Conservation (phyloP, 2,113 vertebrate species). For the Pseudonaja textilis region DNA sequence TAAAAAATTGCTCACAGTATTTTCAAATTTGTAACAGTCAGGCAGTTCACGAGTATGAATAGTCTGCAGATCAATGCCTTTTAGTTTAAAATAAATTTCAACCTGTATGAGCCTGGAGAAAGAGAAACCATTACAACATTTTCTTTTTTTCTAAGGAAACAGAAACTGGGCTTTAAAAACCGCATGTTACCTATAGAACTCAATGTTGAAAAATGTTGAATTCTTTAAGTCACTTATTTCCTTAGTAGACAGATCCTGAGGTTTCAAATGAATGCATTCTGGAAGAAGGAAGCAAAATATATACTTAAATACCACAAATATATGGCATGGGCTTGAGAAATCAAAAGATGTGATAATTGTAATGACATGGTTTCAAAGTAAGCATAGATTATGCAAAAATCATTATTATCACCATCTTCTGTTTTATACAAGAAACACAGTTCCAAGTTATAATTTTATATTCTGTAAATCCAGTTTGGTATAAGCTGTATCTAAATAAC, state of each 20-base stretch:
- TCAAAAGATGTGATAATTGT: not conserved
- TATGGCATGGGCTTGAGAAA: not conserved
- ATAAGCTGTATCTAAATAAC: not conserved
- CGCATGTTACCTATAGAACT: constrained; percentile 88
- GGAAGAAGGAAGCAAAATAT: not conserved
- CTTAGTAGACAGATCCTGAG: constrained; percentile 53
- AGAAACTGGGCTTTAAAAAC: not conserved
- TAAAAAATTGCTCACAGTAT: constrained; percentile 73
- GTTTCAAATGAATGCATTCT: constrained; percentile 83
- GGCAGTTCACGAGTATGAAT: constrained; percentile 85
- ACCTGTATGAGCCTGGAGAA: constrained; percentile 82
- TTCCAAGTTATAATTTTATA: not conserved
- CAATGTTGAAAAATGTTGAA: constrained; percentile 84
- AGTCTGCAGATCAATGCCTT: constrained; percentile 91
- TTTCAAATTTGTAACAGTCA: constrained; percentile 89
- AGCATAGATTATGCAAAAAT: not conserved
- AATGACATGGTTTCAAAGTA: not conserved
- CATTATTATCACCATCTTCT: not conserved
- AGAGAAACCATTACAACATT: constrained; percentile 6
- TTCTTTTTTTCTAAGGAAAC: not conserved
- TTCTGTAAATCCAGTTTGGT: not conserved
- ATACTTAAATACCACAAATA: not conserved
- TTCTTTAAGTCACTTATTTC: constrained; percentile 72
- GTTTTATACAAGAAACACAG: not conserved
- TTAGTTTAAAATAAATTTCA: constrained; percentile 85